Base-by-base conservation (phyloP, 2,888 invertebrate species). In the Hemaris fuciformis region DNA sequence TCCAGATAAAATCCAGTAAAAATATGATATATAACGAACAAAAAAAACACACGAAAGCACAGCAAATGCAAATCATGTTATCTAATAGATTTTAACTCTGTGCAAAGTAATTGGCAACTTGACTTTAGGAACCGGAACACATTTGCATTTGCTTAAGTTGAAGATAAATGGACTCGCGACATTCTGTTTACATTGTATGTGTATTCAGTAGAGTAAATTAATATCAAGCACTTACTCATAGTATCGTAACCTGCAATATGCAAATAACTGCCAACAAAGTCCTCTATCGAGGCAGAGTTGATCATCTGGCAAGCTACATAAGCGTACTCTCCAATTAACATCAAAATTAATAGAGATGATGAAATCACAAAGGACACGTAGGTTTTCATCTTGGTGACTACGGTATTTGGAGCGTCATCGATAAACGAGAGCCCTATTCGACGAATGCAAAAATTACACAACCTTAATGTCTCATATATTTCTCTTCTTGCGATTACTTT, bases 171-270 rank as follows among this genome's bases (percentile, higher is more conserved):
- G 8, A 53, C 53, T 53, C 27, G 31, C 27, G 18, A 53, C 53
- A 18, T 31, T 53, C 53, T 53, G 27, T 53, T 31, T 53, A 31
- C 10, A 27, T 18, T 10, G 10, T 27, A 8, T 31, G 10, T 31
- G 10, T 31, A 15, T 6, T 1, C 1, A 5, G n/a, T n/a, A n/a
- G n/a, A n/a, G n/a, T n/a, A n/a, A 8, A 20, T 8, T 13, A 34
- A 15, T 23, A 5, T 38, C 10, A 57, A 31, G 23, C 65, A 81
- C 83, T 82, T 67, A 89, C 89, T 87, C 81, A 88, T 84, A 7
- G 76, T 76, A 57, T 83, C 89, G 56, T 89, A 89, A 22, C 88
- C 88, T 27, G 84, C 81, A 61, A 87, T 83, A 63, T 89, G 88
- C 64, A 89, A 72, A 61, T 77, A 75, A 46, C 84, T 79, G 1